A percentile compares a stretch with the other conserved stretches of the same genome.
Conservation (phyloP, 2,797 vertebrate species). For the Gouania willdenowi region DNA sequence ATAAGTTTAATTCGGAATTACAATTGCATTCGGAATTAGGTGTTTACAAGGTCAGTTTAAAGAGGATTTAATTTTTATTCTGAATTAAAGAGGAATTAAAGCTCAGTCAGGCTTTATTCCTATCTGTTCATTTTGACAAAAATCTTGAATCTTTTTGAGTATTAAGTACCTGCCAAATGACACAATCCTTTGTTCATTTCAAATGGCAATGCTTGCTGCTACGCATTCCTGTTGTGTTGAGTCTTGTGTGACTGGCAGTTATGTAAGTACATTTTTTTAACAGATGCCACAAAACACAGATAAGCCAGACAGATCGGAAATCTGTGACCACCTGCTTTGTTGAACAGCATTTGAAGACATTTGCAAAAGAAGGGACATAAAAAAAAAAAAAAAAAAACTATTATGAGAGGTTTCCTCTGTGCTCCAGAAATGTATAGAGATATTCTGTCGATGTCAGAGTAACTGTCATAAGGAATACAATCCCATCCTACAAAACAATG, state of each 20-base stretch:
- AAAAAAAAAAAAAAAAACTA: no score
- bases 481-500: no score
- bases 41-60: no score
- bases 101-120: background rate
- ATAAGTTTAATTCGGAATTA: no score
- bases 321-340: constrained; percentile 31
- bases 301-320: constrained; percentile 25
- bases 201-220: constrained; percentile 20
- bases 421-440: no score
- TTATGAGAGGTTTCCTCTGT: no score
- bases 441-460: no score
- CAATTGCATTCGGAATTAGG: no score
- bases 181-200: constrained; percentile 30
- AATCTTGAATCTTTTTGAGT: constrained; percentile 3
- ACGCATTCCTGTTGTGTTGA: constrained; percentile 12
- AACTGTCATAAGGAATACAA: no score
- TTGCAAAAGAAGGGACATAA: background rate
- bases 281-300: constrained; percentile 26
- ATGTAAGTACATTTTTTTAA: constrained; percentile 23
- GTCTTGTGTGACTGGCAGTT: constrained; percentile 23
- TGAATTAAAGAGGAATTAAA: no score
- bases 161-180: constrained; percentile 15
- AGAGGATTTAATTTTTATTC: no score
- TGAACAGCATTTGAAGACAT: constrained; percentile 14
- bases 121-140: constrained; percentile 1